Evolutionary conservation across 2,888 invertebrate genomes (phyloP), one percentile per base, ranked within the genome.

Genomic region (Suillia variegata): DNA sequence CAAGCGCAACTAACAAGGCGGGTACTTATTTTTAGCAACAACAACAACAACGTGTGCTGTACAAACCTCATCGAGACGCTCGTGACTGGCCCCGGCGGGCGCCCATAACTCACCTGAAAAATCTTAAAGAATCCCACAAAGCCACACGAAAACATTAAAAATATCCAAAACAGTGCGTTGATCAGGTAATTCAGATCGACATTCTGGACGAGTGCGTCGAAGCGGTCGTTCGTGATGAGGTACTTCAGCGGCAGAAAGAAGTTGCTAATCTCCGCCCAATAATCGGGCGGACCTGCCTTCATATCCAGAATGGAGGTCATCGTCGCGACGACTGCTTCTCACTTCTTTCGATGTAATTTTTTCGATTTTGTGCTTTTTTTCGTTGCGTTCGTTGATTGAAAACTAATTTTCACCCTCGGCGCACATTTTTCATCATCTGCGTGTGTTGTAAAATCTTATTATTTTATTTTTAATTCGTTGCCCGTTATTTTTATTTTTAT

Each of bases 251-350:
- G 82, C 59, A 79, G 64, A 64, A 81, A 80, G 62, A 81, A 79
- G 59, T 81, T 81, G 42, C 76, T 73, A 5, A 82, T 71, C 62
- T 82, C 82, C 24, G 77, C 72, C 79, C 80, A 81, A 59, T 79
- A 72, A 31, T 80, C 79, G 62, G 76, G 75, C 63, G 76, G 70
- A 55, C 73, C 74, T 56, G 76, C 67, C 67, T 77, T 74, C 72
- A 80, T 77, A 63, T 82, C 82, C 71, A 81, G 68, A 65, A 81
- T 81, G 62, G 81, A 82, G 64, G 81, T 75, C 78, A 79, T 79
- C 52, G 49, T n/a, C n/a, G 12, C 38, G 6, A 38, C n/a, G 38
- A 13, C 38, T 38, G 26, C 26, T 26, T 26, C 10, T 26, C 5
- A 26, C 26, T 26, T 26, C 10, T 26, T n/a, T n/a, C n/a, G n/a